Evolutionary conservation across 1,140 invertebrate species (phyloP), one percentile per base, ranked within the genome.

Genomic region (Temnothorax longispinosus): DNA sequence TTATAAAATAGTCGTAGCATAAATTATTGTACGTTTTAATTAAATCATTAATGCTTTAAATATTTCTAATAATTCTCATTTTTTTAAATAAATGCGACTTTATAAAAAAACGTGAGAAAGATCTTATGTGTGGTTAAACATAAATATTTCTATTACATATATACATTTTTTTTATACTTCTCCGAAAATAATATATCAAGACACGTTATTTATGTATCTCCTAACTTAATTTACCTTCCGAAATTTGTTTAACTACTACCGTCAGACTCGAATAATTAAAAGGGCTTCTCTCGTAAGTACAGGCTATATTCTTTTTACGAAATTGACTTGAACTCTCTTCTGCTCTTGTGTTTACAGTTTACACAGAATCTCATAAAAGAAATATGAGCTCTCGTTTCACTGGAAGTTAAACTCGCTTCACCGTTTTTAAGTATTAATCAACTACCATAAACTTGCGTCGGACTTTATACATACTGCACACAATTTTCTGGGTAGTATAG

Each of bases 351-450:
- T 67, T 67, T 80, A 56, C 21, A 56, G 32, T 67, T 67, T 80
- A 56, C 21, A 56, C 50, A 7, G 50, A 67, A 27, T 81, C 21
- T 81, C 35, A 69, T 81, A 56, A 81, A 41, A 69, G 50, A 81
- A 54, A 44, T 69, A 44, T 11, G 3, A 8, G 32, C n/a, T 67
- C 32, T 64, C 47, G 13, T 69, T 81, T 69, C 21, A 69, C 35
- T 67, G 10, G 2, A 81, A 69, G 50, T 80, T 32, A 80, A 80
- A 54, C 32, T 67, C 8, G 10, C 35, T 41, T 67, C n/a, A 7
- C 5, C 18, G 47, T 54, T 67, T 67, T 80, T 80, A 80, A 77
- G 27, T 54, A 81, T 81, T 81, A 81, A 81, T 21, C n/a, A 13
- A 56, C 11, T 27, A 15, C 13, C 32, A 44, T 69, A 35, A 81